phyloP scores from a whole-genome alignment of 1,140 invertebrate genomes.

The Camponotus vicinus region DNA sequence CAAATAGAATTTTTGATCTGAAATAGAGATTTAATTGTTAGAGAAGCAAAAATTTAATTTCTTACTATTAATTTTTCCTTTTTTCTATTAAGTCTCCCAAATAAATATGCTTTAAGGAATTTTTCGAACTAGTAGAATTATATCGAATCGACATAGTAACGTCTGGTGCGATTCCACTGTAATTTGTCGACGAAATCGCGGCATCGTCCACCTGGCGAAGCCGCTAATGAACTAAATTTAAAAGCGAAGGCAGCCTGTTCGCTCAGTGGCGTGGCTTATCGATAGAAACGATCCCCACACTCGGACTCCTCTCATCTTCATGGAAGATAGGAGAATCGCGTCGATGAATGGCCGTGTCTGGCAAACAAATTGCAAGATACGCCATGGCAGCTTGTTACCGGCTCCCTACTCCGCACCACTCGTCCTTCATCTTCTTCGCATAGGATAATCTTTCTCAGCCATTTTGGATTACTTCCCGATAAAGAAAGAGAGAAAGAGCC shows the following conservation, averaged over 20 bases:
- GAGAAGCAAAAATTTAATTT: background rate
- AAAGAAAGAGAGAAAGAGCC: background rate
- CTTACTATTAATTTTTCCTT: background rate
- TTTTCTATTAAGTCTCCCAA: background rate
- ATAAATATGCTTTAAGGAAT: background rate
- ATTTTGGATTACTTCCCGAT: background rate
- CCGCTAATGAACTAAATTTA: slow-evolving; percentile 81
- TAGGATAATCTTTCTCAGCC: slow-evolving; percentile 18
- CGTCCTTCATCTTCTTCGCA: slow-evolving; percentile 40
- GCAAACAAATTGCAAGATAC: slow-evolving; percentile 86
- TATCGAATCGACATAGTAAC: slow-evolving; percentile 39
- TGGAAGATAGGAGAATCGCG: slow-evolving; percentile 84
- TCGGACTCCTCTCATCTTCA: slow-evolving; percentile 83
- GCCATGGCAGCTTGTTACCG: slow-evolving; percentile 82
- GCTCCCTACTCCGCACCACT: slow-evolving; percentile 55
- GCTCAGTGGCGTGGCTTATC: slow-evolving; percentile 76
- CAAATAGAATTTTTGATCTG: background rate
- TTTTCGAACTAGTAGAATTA: background rate
- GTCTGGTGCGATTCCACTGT: slow-evolving; percentile 72
- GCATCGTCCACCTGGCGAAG: slow-evolving; percentile 74
- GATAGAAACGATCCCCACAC: slow-evolving; percentile 75
- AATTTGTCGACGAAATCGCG: slow-evolving; percentile 78
- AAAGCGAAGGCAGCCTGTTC: slow-evolving; percentile 79
- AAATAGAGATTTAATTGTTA: background rate
- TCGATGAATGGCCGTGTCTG: slow-evolving; percentile 84